Evolutionary conservation across 2,888 invertebrate species (phyloP).

Genomic region (Drosophila histrio): DNA sequence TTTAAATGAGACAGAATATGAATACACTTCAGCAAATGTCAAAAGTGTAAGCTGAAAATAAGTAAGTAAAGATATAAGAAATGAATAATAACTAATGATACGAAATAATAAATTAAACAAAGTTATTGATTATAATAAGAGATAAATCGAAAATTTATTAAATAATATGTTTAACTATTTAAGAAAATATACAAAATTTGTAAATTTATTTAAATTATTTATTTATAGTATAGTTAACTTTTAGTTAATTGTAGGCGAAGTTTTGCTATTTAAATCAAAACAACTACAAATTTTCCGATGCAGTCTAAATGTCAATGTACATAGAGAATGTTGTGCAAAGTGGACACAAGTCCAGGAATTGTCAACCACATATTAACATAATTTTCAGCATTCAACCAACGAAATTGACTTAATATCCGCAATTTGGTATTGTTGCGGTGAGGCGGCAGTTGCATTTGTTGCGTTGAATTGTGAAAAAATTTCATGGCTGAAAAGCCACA

Average conservation of each 20-base stretch:
- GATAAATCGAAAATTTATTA: no score
- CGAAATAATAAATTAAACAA: neutral
- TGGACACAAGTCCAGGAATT: no score
- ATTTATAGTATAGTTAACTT: no score
- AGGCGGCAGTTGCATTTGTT: constrained; percentile 8
- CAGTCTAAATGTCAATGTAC: no score
- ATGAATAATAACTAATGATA: neutral
- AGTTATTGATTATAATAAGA: no score
- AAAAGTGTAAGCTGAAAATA: neutral
- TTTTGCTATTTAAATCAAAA: no score
- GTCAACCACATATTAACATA: constrained; percentile 13
- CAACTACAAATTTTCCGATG: no score
- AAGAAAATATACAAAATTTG: no score
- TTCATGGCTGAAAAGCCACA: constrained; percentile 8
- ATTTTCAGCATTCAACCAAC: constrained; percentile 1
- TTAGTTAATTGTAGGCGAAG: no score
- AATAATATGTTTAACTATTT: no score
- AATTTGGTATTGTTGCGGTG: constrained; percentile 7
- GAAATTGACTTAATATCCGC: constrained; percentile 10
- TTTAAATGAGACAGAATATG: neutral
- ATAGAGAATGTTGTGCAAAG: neutral
- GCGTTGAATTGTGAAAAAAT: constrained; percentile 17
- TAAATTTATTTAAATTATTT: no score
- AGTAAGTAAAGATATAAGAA: no score
- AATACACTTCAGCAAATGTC: neutral